Evolutionary conservation across 1,140 invertebrate genomes (phyloP).

Genomic region (Gerris buenoi): DNA sequence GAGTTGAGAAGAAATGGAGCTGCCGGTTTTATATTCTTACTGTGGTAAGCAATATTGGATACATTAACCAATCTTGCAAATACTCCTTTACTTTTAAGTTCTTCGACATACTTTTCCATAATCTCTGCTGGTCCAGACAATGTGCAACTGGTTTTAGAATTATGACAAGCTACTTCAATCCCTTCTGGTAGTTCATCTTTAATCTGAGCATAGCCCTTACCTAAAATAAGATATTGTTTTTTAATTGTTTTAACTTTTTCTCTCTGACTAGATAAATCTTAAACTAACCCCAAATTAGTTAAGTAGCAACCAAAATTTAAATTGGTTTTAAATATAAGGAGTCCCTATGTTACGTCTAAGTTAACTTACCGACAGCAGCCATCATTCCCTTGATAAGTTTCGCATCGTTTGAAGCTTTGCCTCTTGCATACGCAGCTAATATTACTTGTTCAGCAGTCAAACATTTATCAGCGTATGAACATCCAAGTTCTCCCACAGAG

Average conservation of each 20-base stretch:
- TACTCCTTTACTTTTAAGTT: conserved; percentile 37
- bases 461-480: conserved; percentile 54
- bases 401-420: conserved; percentile 40
- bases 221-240: conserved; percentile 25
- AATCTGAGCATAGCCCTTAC: conserved; percentile 31
- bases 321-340: too few relatives aligned
- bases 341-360: too few relatives aligned
- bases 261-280: too few relatives aligned
- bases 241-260: conserved; percentile 1
- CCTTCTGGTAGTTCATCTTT: conserved; percentile 42
- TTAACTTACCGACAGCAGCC: conserved; percentile 60
- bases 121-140: conserved; percentile 47
- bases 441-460: conserved; percentile 48
- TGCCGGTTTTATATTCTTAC: conserved; percentile 53
- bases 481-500: conserved; percentile 48
- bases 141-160: conserved; percentile 47
- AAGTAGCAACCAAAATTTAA: too few relatives aligned
- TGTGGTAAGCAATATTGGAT: conserved; percentile 57
- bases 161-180: conserved; percentile 54
- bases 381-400: conserved; percentile 53
- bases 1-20: conserved; percentile 54
- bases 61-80: conserved; percentile 52
- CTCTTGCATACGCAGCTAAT: conserved; percentile 45
- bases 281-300: too few relatives aligned
- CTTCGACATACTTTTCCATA: conserved; percentile 29